phyloP scores from a whole-genome alignment of 1,140 invertebrate genomes.

The Trachymyrmex septentrionalis region DNA sequence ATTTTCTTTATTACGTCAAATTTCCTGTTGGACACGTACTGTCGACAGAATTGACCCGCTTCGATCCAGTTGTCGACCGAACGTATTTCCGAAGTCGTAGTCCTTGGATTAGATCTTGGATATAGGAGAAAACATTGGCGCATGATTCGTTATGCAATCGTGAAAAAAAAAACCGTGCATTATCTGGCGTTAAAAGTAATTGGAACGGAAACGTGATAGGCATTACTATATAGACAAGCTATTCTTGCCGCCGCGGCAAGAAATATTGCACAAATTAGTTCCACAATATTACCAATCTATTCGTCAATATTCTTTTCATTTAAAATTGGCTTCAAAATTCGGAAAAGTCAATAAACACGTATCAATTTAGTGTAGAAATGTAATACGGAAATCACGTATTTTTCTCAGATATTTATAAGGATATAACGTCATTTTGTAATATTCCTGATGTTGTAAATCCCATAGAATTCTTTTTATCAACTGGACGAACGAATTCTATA shows the following conservation, averaged over 20 bases:
- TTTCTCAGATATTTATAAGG: not conserved
- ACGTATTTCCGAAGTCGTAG: constrained; percentile 47
- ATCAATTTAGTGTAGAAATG: not conserved
- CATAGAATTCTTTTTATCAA: constrained; percentile 54
- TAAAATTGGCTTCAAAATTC: not conserved
- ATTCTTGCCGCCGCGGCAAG: not conserved
- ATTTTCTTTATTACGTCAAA: constrained; percentile 73
- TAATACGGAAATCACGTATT: not conserved
- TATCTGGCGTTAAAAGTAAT: constrained; percentile 26
- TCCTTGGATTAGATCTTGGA: constrained; percentile 65
- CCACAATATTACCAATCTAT: not conserved
- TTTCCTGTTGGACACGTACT: constrained; percentile 69
- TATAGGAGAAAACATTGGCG: constrained; percentile 60
- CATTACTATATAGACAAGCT: not conserved
- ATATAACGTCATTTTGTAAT: not conserved
- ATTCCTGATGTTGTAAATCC: not conserved
- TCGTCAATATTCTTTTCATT: not conserved
- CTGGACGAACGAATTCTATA: constrained; percentile 32
- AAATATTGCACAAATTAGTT: constrained; percentile 27
- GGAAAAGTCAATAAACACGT: not conserved
- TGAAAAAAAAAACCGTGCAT: constrained; percentile 24
- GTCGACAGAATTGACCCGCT: constrained; percentile 68
- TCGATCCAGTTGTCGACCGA: constrained; percentile 35
- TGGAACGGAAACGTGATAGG: constrained; percentile 20
- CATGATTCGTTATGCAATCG: constrained; percentile 61